These are phyloP conservation scores for Rhynchotus rufescens DNA, from an alignment of 2,797 vertebrate species.

Conservation along the genomic window DNA sequence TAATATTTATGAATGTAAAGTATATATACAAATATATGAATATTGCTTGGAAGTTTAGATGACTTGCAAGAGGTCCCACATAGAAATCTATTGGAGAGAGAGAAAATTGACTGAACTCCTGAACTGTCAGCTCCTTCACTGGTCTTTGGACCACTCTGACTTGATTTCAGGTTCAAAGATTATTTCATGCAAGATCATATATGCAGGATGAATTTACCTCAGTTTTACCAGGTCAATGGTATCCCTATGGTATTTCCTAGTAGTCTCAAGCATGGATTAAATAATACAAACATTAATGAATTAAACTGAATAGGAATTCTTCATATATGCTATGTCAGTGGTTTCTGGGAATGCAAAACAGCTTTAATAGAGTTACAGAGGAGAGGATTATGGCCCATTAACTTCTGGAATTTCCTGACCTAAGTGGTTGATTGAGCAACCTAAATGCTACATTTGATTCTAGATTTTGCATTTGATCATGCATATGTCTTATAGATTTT, in stretches of 20 bases:
- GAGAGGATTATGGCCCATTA: slow-evolving; percentile 45
- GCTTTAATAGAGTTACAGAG: slow-evolving; percentile 10
- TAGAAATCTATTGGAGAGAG: neutral
- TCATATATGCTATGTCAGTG: slow-evolving; percentile 24
- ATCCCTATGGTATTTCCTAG: neutral
- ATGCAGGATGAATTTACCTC: neutral
- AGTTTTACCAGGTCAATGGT: neutral
- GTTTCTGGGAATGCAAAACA: slow-evolving; percentile 43
- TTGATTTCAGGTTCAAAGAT: neutral
- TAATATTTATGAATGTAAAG: neutral
- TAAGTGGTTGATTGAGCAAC: slow-evolving; percentile 44
- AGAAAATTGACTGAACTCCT: neutral
- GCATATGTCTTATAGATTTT: neutral
- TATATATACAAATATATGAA: neutral
- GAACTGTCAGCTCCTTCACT: neutral
- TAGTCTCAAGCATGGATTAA: neutral
- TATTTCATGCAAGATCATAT: neutral
- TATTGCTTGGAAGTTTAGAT: neutral
- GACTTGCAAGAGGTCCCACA: neutral
- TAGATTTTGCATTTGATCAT: neutral
- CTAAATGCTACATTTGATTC: slow-evolving; percentile 29
- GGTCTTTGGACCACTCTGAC: neutral
- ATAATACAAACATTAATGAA: slow-evolving; percentile 37
- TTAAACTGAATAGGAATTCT: slow-evolving; percentile 22
- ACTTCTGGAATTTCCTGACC: slow-evolving; percentile 69